Conservation (phyloP, 2,888 invertebrate species). For the Apantesis nais region DNA sequence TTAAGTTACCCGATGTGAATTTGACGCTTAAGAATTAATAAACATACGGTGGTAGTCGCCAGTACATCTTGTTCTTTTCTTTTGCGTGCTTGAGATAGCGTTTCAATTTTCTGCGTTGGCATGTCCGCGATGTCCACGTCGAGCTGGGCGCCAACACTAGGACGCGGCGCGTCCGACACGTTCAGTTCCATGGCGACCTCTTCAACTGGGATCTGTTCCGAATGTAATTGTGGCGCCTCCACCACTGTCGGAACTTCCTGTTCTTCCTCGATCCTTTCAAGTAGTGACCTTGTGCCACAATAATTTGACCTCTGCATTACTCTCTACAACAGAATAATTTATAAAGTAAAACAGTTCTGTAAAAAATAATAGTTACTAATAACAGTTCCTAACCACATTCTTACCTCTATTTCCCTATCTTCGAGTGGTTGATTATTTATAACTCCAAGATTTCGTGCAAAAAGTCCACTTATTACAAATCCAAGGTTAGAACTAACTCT, state of each 20-base stretch:
- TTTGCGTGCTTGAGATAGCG: constrained; percentile 50
- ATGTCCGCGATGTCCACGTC: constrained; percentile 61
- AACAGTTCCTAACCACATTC: constrained; percentile 7
- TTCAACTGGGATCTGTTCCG: constrained; percentile 25
- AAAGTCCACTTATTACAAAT: constrained; percentile 48
- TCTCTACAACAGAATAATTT: constrained; percentile 33
- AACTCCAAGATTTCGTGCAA: constrained; percentile 57
- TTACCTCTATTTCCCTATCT: constrained; percentile 61
- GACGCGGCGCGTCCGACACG: constrained; percentile 28
- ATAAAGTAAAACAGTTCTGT: background rate
- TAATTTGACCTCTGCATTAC: constrained; percentile 37
- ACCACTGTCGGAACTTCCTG: constrained; percentile 34
- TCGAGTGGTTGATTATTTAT: constrained; percentile 28
- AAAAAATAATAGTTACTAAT: background rate
- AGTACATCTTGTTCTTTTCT: constrained; percentile 28
- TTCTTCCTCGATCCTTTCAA: constrained; percentile 55
- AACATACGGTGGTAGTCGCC: constrained; percentile 43
- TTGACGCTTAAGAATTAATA: constrained; percentile 32
- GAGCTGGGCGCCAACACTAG: constrained; percentile 29
- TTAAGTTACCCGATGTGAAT: background rate
- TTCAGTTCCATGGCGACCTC: constrained; percentile 35
- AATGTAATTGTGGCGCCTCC: constrained; percentile 24
- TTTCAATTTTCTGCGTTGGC: constrained; percentile 65
- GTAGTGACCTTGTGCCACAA: constrained; percentile 30
- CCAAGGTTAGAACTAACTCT: constrained; percentile 38